Percentiles rank a stretch among this genome's conserved stretches.
phyloP scores from a whole-genome alignment of 2,113 vertebrate species.

The Gallinago paraguaiae region DNA sequence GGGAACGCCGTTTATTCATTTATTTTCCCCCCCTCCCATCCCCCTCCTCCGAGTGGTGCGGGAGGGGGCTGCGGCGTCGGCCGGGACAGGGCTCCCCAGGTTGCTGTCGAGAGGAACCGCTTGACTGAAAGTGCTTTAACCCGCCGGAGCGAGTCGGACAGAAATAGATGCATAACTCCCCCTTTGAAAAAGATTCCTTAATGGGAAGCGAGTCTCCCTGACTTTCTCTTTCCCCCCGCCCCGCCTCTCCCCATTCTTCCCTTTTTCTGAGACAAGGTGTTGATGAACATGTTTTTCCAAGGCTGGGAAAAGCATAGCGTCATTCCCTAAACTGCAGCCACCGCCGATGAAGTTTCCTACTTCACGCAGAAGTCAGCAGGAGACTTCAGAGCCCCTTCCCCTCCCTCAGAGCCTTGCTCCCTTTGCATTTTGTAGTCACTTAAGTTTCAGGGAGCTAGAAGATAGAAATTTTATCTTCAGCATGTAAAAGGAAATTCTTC shows the following conservation, averaged over 20 bases:
- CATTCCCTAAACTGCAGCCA: not conserved
- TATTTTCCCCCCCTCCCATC: rapidly evolving
- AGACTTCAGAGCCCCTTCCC: not conserved
- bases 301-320: not conserved
- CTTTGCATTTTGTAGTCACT: not conserved
- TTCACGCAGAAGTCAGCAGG: not conserved
- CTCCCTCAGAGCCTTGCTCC: not conserved
- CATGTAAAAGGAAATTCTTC: not conserved
- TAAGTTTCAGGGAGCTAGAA: not conserved
- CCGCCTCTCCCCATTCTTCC: not conserved
- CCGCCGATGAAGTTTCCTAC: not conserved
- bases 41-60: not conserved
- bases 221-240: not conserved
- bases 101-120: not conserved
- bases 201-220: not conserved
- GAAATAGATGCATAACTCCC: not conserved
- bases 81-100: not conserved
- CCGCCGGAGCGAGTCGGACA: not conserved
- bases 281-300: slow-evolving; percentile 22
- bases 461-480: not conserved
- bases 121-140: not conserved
- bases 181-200: not conserved
- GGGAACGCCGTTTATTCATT: not conserved
- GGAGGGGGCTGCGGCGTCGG: not conserved
- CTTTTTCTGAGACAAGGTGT: not conserved